Evolutionary conservation across 1,140 invertebrate genomes (phyloP), one percentile per base, ranked within the genome.

Genomic region (Triops longicaudatus): DNA sequence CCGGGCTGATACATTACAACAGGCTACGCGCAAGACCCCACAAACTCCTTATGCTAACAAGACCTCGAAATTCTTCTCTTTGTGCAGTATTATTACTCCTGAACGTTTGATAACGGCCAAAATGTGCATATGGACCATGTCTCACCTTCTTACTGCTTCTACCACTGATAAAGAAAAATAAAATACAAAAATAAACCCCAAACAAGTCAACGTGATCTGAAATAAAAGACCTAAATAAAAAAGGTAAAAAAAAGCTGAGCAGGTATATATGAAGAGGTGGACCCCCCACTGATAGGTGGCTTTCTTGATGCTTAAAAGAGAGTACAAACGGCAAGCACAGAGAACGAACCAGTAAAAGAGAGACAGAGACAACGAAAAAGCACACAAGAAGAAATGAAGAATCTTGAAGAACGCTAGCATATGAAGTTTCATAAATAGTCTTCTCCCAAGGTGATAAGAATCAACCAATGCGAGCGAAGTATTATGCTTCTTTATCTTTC

Each of bases 381-480:
- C 63, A 26, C 26, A 76, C 26, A 27, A 37, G 31, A 37, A 37
- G 31, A 37, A 37, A 37, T 37, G 31, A 37, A 37, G 31, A 37
- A 37, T 37, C 31, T 37, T 37, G 31, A 37, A 37, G 31, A 37
- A 37, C 2, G 31, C 31, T 7, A 37, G 31, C 31, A 7, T 37
- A 37, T 37, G 31, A 37, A 37, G 31, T 37, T 37, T 37, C 31
- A 74, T 74, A 37, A 17, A 73, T 73, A 11, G 17, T 28, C 73
- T 73, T 27, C 43, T n/a, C n/a, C 73, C 31, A 42, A 31, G 31
- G 73, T 74, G 43, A 74, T 41, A 74, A 42, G 73, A 74, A 42
- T 74, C 73, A 74, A 41, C 73, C 73, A 74, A 31, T 41, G 73
- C 73, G 26, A 74, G 73, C 31, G 73, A 42, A 7, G 31, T 37